These are phyloP conservation scores for Willowsia nigromaculata DNA, from an alignment of 2,888 invertebrate species.

Conservation along the genomic window DNA sequence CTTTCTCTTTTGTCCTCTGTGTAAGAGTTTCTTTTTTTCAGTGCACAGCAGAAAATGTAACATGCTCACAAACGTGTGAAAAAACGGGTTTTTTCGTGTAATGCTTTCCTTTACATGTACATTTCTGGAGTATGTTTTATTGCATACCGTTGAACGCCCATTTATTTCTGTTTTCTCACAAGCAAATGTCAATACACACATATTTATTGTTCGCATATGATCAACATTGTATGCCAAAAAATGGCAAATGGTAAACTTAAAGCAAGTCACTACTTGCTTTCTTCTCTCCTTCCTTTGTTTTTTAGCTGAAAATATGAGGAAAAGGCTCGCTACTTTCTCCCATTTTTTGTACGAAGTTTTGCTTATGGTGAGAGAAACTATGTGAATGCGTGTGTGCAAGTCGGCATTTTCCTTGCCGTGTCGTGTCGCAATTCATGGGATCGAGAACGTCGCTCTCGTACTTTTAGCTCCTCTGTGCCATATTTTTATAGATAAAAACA, in stretches of 20 bases:
- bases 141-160: not conserved
- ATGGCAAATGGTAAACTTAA: not conserved
- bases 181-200: not conserved
- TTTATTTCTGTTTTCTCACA: not conserved
- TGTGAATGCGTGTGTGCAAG: not conserved
- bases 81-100: not conserved
- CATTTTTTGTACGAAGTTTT: not conserved
- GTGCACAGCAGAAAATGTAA: not conserved
- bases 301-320: not conserved
- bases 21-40: not conserved
- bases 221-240: not conserved
- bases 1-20: not conserved
- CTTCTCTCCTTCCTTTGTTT: conserved; percentile 1
- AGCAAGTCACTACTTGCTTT: not conserved
- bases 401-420: not conserved
- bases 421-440: not conserved
- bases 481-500: not conserved
- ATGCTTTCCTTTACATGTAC: not conserved
- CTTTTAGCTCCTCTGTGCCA: not conserved
- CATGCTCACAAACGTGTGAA: conserved; percentile 7
- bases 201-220: not conserved
- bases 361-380: not conserved
- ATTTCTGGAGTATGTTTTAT: not conserved
- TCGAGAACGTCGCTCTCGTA: not conserved
- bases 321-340: not conserved